phyloP scores from a whole-genome alignment of 37 sponge, comb jelly and placozoan genomes.

The Geodia barretti region DNA sequence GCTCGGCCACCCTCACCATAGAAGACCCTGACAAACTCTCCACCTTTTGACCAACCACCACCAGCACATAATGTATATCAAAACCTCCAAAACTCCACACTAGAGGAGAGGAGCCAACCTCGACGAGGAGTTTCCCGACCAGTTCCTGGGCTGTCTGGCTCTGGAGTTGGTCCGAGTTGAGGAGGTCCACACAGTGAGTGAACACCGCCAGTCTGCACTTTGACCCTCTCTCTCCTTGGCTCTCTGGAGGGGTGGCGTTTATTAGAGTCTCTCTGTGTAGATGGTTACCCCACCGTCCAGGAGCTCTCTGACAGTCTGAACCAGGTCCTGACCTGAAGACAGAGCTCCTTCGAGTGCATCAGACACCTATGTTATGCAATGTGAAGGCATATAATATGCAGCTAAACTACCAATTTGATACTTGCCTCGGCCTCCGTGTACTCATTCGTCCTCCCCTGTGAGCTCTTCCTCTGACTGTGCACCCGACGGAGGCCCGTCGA shows the following conservation, averaged over 20 bases:
- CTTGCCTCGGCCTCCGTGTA: neutral
- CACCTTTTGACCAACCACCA: slow-evolving; percentile 19
- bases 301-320: neutral
- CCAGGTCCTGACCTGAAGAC: neutral
- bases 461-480: neutral
- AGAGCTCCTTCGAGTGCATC: neutral
- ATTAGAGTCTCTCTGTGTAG: too few species aligned
- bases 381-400: too few species aligned
- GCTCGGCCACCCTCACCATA: slow-evolving; percentile 37
- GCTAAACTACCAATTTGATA: too few species aligned
- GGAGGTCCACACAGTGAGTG: slow-evolving; percentile 11
- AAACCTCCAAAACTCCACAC: too few species aligned
- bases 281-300: slow-evolving; percentile 1
- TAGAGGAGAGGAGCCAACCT: slow-evolving; percentile 24
- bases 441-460: neutral
- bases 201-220: slow-evolving; percentile 19
- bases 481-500: neutral
- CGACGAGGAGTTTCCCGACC: slow-evolving; percentile 41
- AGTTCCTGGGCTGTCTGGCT: slow-evolving; percentile 37
- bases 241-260: slow-evolving; percentile 7
- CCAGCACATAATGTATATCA: too few species aligned
- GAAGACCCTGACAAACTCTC: slow-evolving; percentile 17
- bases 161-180: slow-evolving; percentile 37
- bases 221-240: slow-evolving; percentile 12
- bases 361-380: slow-evolving; percentile 6